Evolutionary conservation across 2,113 vertebrate genomes (phyloP), one percentile per base, ranked within the genome.

Genomic region (Setophaga kirtlandii): DNA sequence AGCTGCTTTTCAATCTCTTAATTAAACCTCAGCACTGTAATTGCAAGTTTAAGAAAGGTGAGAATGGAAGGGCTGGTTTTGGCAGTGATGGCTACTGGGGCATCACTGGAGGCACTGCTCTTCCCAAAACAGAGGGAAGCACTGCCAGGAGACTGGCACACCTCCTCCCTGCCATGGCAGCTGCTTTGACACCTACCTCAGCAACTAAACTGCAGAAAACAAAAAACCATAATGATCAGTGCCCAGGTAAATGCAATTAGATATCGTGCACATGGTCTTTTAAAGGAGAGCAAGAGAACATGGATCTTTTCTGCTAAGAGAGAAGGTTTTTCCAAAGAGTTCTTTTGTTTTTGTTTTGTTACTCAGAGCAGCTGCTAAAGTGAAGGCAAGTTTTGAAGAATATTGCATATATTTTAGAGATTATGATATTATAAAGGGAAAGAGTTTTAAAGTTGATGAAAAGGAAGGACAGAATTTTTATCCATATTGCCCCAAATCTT

Each of bases 401-500:
- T 39, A 44, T 5, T 77, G 79, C 59, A 62, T 88, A 62, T 67
- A 86, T 90, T 91, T 83, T 65, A 77, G 50, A 86, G 79, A 83
- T 89, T 50, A 80, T n/a, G 42, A 41, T 79, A 88, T 46, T 62
- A 76, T 50, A 77, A 89, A 71, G 11, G 9, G 13, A 90, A 86
- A 60, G 41, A 85, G 20, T 65, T 95, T 91, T 63, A 88, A 93
- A 90, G 67, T 6, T 70, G 64, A 39, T 58, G 55, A 85, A 94
- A 84, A 77, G n/a, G 88, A 44, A 88, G 42, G 50, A 94, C 52
- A 88, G 86, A 91, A 63, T 91, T 92, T 93, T 92, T 83, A 68
- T 67, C 67, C 79, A 39, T 65, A 52, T 88, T 86, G 55, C 56
- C 62, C 78, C 67, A 79, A 93, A 85, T 87, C 6, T 80, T 95